These are phyloP conservation scores for Palythoa heliodiscus DNA, from an alignment of 92 coral and sea anemone species.

Conservation along the genomic window DNA sequence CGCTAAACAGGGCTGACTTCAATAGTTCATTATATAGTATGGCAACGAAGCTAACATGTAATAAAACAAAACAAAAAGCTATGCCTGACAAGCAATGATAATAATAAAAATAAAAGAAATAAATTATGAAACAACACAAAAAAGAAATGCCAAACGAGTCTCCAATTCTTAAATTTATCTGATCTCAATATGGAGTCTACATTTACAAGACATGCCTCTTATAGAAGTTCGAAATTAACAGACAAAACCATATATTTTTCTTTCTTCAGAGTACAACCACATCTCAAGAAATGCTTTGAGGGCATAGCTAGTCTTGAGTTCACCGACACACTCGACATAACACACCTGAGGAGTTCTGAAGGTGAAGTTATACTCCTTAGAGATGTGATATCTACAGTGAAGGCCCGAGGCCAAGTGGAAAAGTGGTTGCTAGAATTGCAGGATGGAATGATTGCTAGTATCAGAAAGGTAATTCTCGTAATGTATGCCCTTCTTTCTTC, in stretches of 20 bases:
- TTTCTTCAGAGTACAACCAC: slow-evolving; percentile 88
- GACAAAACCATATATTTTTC: neutral
- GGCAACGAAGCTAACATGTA: too few relatives aligned
- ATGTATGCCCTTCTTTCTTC: neutral
- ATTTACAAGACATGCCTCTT: too few relatives aligned
- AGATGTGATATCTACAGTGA: slow-evolving; percentile 88
- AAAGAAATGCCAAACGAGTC: too few relatives aligned
- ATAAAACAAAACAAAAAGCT: too few relatives aligned
- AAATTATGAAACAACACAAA: too few relatives aligned
- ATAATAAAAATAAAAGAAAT: too few relatives aligned
- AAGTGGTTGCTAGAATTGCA: slow-evolving; percentile 97
- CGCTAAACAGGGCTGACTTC: too few relatives aligned
- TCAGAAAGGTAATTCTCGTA: slow-evolving; percentile 72
- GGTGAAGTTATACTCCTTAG: slow-evolving; percentile 89
- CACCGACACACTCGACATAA: slow-evolving; percentile 91
- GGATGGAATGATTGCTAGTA: slow-evolving; percentile 94
- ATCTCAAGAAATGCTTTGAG: slow-evolving; percentile 97
- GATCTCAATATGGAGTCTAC: too few relatives aligned
- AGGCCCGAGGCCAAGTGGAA: slow-evolving; percentile 99
- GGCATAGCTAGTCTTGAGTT: slow-evolving; percentile 93
- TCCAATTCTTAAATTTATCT: too few relatives aligned
- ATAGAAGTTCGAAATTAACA: neutral
- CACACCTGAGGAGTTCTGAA: slow-evolving; percentile 94
- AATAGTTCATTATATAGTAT: too few relatives aligned
- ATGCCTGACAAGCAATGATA: too few relatives aligned